Base-by-base conservation (phyloP, 2,888 invertebrate species). In the Microctonus aethiopoides region DNA sequence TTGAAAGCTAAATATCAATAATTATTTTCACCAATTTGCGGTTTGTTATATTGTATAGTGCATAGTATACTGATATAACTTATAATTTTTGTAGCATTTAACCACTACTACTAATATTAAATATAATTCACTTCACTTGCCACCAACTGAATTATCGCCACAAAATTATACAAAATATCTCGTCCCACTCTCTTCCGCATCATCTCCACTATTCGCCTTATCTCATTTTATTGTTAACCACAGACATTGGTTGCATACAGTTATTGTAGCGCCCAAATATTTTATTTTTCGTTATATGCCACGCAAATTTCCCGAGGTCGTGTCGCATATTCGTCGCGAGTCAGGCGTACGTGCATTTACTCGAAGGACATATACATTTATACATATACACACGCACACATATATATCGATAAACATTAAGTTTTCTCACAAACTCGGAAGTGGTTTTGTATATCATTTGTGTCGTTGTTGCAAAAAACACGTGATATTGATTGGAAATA, bases 21-120 rank as follows among this genome's bases (percentile, higher is more conserved):
- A 16, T 13, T n/a, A 39, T n/a, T 16, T 46, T 36, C 65, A 69
- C 59, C 62, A 70, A 70, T 74, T 72, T 70, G 71, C 62, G 71
- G 71, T 74, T 72, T 70, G 65, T 72, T 66, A 59, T 46, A 7
- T 52, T 68, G 70, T 68, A 57, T 68, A 70, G 61, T 54, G 39
- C n/a, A n/a, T 22, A 51, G 46, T 61, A 67, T 67, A 41, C 41
- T 70, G 72, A 64, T 62, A 70, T 72, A 70, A 70, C 57, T 72
- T 70, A 72, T 67, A 70, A 65, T 72, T 72, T 70, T 41, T 62
- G 59, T 68, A 68, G 66, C 64, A 64, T 68, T 70, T n/a, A n/a
- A n/a, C n/a, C n/a, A 74, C 70, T 70, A 52, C 68, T 46, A 62
- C 66, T 57, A 67, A 70, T 70, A 74, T 72, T 67, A 70, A 74